phyloP scores from a whole-genome alignment of 2,888 invertebrate genomes.

The Metalampra italica region DNA sequence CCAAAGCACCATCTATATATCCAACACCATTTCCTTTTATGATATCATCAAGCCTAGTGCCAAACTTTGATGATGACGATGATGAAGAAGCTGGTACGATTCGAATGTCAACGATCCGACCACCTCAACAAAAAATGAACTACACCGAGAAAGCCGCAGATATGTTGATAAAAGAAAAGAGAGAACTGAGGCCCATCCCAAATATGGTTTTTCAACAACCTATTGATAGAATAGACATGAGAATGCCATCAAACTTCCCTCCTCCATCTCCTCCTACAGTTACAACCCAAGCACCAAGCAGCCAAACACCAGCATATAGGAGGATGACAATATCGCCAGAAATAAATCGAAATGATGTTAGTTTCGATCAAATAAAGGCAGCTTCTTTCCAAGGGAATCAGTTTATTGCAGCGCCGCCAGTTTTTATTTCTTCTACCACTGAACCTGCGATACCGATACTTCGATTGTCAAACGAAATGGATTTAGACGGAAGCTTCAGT shows the following conservation, averaged over 20 bases:
- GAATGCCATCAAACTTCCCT: constrained; percentile 37
- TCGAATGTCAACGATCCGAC: constrained; percentile 21
- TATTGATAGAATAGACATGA: constrained; percentile 55
- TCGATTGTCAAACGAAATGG: constrained; percentile 75
- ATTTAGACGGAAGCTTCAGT: constrained; percentile 75
- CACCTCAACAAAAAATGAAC: constrained; percentile 29
- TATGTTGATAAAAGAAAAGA: constrained; percentile 29
- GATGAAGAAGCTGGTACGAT: constrained; percentile 30
- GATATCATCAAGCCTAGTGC: constrained; percentile 46
- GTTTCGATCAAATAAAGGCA: constrained; percentile 48
- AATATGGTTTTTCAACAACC: constrained; percentile 41
- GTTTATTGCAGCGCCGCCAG: constrained; percentile 47
- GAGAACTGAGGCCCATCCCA: constrained; percentile 38
- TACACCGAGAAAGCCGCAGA: constrained; percentile 30
- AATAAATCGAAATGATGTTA: constrained; percentile 41
- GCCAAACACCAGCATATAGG: constrained; percentile 42
- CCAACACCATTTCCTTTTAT: constrained; percentile 51
- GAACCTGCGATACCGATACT: constrained; percentile 73
- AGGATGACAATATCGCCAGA: constrained; percentile 56
- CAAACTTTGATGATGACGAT: constrained; percentile 41
- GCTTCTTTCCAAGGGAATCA: constrained; percentile 43
- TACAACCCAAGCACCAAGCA: constrained; percentile 13
- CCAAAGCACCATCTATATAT: constrained; percentile 49
- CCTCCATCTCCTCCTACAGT: constrained; percentile 2
- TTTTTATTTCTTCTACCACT: constrained; percentile 59